phyloP scores from a whole-genome alignment of 2,888 invertebrate genomes.

The Drosophila buzzatii region DNA sequence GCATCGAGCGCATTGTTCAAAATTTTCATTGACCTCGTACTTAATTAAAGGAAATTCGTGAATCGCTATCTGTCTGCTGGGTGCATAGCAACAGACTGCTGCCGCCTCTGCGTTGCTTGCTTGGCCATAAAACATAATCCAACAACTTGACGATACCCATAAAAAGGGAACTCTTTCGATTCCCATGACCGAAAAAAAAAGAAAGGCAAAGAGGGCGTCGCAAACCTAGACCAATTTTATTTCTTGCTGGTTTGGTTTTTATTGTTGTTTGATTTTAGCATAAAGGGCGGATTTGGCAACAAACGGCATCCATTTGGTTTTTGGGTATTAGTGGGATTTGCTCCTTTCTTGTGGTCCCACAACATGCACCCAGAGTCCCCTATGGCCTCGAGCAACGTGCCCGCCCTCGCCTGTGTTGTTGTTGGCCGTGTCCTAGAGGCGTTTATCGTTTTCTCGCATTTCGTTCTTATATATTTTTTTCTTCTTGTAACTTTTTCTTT shows the following conservation, averaged over 20 bases:
- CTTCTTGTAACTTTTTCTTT: slow-evolving; percentile 19
- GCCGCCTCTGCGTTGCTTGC: neutral
- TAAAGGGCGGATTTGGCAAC: slow-evolving; percentile 73
- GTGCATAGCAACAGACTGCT: neutral
- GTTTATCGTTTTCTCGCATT: slow-evolving; percentile 69
- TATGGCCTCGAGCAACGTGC: neutral
- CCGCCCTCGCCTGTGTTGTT: slow-evolving; percentile 24
- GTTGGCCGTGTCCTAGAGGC: slow-evolving; percentile 51
- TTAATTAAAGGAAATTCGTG: slow-evolving; percentile 50
- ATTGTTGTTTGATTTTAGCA: slow-evolving; percentile 78
- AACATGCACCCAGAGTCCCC: neutral
- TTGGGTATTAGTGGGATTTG: slow-evolving; percentile 73
- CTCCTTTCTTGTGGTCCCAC: slow-evolving; percentile 24
- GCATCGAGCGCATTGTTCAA: slow-evolving; percentile 18
- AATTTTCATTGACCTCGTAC: slow-evolving; percentile 42
- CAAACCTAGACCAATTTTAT: slow-evolving; percentile 48
- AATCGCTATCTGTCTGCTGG: neutral
- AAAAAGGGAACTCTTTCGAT: slow-evolving; percentile 49
- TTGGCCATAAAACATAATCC: slow-evolving; percentile 67
- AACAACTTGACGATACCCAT: slow-evolving; percentile 60
- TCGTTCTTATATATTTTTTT: slow-evolving; percentile 13
- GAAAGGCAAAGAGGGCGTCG: neutral
- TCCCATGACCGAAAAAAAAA: slow-evolving; percentile 1
- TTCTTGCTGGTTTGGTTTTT: slow-evolving; percentile 62
- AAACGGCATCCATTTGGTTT: slow-evolving; percentile 74